Percentiles rank a stretch among this genome's conserved stretches.
Evolutionary conservation across 2,888 invertebrate species (phyloP).

Genomic region (Mesopsocus fuscifrons): DNA sequence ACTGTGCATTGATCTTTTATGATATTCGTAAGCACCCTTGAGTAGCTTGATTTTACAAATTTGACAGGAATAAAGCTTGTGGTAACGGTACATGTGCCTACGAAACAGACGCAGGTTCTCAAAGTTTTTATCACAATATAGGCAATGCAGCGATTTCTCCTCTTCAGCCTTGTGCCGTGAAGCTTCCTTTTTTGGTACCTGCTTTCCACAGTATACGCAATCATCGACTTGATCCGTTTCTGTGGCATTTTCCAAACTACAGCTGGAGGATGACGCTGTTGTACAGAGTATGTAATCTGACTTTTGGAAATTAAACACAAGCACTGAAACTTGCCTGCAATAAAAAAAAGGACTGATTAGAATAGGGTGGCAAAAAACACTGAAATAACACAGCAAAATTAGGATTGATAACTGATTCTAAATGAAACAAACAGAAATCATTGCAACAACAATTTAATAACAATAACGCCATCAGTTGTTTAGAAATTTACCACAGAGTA

Average conservation of each 20-base stretch:
- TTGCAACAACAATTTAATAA: no score
- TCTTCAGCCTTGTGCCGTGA: slow-evolving; percentile 4
- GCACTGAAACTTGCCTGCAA: no score
- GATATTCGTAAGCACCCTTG: slow-evolving; percentile 8
- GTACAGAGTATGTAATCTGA: no score
- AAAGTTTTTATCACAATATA: slow-evolving; percentile 2
- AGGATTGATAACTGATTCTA: no score
- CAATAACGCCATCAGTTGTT: no score
- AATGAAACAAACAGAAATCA: no score
- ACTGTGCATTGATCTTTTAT: slow-evolving; percentile 4
- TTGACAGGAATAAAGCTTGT: slow-evolving; percentile 5
- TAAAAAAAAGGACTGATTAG: no score
- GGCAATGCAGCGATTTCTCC: slow-evolving; percentile 6
- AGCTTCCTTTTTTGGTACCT: not conserved
- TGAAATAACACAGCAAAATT: no score
- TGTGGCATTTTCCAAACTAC: not conserved
- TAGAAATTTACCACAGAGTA: no score
- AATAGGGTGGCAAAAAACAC: no score
- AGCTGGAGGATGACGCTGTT: no score
- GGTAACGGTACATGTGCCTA: slow-evolving; percentile 1
- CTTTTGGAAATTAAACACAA: no score
- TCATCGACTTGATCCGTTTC: not conserved
- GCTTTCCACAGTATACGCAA: slow-evolving; percentile 5
- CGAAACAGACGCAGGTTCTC: slow-evolving; percentile 1
- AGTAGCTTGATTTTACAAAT: not conserved